Evolutionary conservation across 2,888 invertebrate species (phyloP).

Genomic region (Torymus auratus): DNA sequence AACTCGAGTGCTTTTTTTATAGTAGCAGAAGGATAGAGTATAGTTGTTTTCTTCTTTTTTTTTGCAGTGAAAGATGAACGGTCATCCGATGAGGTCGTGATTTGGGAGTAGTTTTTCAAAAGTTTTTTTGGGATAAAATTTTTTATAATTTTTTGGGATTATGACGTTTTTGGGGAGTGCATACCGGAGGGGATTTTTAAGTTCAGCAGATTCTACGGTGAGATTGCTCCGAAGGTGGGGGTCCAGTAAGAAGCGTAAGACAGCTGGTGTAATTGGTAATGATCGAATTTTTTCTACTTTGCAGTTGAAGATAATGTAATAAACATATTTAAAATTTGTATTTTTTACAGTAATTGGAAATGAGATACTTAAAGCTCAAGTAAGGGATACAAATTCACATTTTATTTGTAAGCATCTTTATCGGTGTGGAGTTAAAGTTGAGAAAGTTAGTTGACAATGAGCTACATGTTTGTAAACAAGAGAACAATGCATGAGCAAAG

Average conservation of each 20-base stretch:
- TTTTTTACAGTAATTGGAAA: conserved; percentile 83
- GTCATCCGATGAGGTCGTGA: background rate
- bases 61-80: background rate
- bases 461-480: conserved; percentile 41
- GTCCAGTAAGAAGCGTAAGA: conserved; percentile 56
- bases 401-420: conserved; percentile 81
- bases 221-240: conserved; percentile 55
- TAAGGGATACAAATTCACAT: conserved; percentile 83
- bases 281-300: conserved; percentile 30
- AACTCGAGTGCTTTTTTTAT: too few species aligned
- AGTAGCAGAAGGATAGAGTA: too few species aligned
- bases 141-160: background rate
- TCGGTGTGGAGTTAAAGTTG: conserved; percentile 81
- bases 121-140: conserved; percentile 1
- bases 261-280: conserved; percentile 72
- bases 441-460: conserved; percentile 75
- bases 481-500: conserved; percentile 45
- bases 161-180: conserved; percentile 31
- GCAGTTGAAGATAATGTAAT: background rate
- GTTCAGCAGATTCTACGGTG: conserved; percentile 29
- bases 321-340: conserved; percentile 29
- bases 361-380: conserved; percentile 86
- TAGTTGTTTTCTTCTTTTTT: too few species aligned
- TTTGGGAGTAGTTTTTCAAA: conserved; percentile 11
- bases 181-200: conserved; percentile 5